Evolutionary conservation across 1,140 invertebrate genomes (phyloP).

Genomic region (Lasioglossum albipes): DNA sequence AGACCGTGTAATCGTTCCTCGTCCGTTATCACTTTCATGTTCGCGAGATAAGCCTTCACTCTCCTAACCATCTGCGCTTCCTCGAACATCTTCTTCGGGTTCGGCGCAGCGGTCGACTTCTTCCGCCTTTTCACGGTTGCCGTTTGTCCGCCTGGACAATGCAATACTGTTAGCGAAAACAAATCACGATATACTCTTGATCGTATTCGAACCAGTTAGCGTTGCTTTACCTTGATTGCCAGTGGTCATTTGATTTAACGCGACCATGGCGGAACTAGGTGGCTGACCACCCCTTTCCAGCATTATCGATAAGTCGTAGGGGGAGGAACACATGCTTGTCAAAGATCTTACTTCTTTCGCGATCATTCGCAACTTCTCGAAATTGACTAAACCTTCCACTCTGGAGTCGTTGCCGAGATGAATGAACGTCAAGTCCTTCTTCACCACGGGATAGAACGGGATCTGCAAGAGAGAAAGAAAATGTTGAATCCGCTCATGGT

Average conservation of each 20-base stretch:
- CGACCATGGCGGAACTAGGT: slow-evolving; percentile 92
- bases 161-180: slow-evolving; percentile 44
- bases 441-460: slow-evolving; percentile 97
- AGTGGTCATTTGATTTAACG: slow-evolving; percentile 92
- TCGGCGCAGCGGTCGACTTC: slow-evolving; percentile 94
- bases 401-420: slow-evolving; percentile 97
- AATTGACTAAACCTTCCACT: slow-evolving; percentile 96
- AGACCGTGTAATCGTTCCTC: slow-evolving; percentile 94
- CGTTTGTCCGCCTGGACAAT: slow-evolving; percentile 73
- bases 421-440: slow-evolving; percentile 99
- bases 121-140: slow-evolving; percentile 95
- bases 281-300: slow-evolving; percentile 92
- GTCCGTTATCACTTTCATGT: slow-evolving; percentile 94
- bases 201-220: no score
- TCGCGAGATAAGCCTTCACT: slow-evolving; percentile 96
- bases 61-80: slow-evolving; percentile 98
- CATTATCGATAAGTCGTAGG: slow-evolving; percentile 92
- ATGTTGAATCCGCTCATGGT: neutral
- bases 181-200: slow-evolving; percentile 4
- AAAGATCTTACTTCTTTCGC: slow-evolving; percentile 97
- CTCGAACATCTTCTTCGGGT: slow-evolving; percentile 99
- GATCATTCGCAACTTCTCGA: slow-evolving; percentile 99
- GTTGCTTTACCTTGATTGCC: slow-evolving; percentile 77
- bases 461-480: slow-evolving; percentile 83
- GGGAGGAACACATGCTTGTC: slow-evolving; percentile 97